phyloP scores from a whole-genome alignment of 2,888 invertebrate species.

The Pandemis cinnamomeana region DNA sequence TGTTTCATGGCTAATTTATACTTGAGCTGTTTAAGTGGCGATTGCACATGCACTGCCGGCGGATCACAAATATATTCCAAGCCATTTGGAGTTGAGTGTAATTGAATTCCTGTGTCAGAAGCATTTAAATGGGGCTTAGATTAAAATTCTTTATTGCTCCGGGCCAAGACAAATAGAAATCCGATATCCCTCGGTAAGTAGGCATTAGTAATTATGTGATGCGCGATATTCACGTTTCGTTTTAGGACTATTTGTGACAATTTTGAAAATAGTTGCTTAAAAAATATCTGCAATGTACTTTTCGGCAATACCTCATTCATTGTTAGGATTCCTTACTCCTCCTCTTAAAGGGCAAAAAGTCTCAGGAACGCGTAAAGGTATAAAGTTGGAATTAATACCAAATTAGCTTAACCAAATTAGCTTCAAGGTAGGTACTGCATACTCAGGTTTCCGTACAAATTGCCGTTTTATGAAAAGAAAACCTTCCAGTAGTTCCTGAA shows the following conservation, averaged over 20 bases:
- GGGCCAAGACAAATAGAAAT: slow-evolving; percentile 19
- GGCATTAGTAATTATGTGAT: slow-evolving; percentile 5
- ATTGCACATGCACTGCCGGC: slow-evolving; percentile 15
- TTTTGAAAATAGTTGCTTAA: no score
- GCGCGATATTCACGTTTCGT: neutral
- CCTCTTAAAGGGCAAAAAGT: no score
- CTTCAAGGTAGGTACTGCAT: no score
- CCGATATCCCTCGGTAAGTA: slow-evolving; percentile 6
- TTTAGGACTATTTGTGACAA: neutral
- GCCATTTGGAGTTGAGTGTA: slow-evolving; percentile 14
- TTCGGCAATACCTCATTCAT: no score
- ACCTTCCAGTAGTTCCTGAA: no score
- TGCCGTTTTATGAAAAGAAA: no score
- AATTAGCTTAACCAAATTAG: no score
- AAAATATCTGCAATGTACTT: no score
- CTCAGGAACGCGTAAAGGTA: no score
- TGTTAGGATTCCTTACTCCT: no score
- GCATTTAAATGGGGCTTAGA: slow-evolving; percentile 13
- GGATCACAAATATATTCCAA: slow-evolving; percentile 11
- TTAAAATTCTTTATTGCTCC: slow-evolving; percentile 24
- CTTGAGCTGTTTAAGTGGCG: slow-evolving; percentile 9
- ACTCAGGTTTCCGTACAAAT: no score
- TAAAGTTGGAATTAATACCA: no score
- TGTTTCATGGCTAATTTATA: slow-evolving; percentile 1
- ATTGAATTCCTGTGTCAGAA: slow-evolving; percentile 26